A percentile compares a stretch with the other conserved stretches of the same genome.
These are phyloP conservation scores for Callopanchax toddi DNA, from an alignment of 2,113 vertebrate genomes.

Conservation along the genomic window DNA sequence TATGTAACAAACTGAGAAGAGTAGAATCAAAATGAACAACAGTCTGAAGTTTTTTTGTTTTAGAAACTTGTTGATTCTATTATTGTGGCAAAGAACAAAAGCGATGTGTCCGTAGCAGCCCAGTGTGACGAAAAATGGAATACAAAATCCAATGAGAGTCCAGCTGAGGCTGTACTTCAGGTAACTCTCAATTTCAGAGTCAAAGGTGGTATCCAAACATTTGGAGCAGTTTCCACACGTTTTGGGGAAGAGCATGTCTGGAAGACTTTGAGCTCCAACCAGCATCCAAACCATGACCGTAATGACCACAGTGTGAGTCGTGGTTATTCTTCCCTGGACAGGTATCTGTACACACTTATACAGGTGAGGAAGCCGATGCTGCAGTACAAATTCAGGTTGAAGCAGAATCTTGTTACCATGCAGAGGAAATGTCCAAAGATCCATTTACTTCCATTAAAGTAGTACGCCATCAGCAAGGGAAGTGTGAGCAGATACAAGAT, in stretches of 20 bases:
- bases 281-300: conserved; percentile 72
- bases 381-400: conserved; percentile 85
- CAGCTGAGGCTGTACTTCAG: conserved; percentile 70
- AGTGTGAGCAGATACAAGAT: conserved; percentile 82
- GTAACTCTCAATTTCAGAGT: conserved; percentile 31
- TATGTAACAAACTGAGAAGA: conserved; percentile 84
- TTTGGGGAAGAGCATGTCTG: conserved; percentile 78
- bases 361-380: conserved; percentile 87
- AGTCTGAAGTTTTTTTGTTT: conserved; percentile 76
- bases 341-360: conserved; percentile 86
- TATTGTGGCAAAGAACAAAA: conserved; percentile 63
- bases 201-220: conserved; percentile 75
- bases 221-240: fast-evolving
- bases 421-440: conserved; percentile 80
- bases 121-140: conserved; percentile 79
- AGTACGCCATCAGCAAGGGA: conserved; percentile 82
- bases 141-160: conserved; percentile 76
- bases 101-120: conserved; percentile 82
- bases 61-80: conserved; percentile 58
- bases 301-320: conserved; percentile 33
- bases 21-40: conserved; percentile 76
- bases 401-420: conserved; percentile 77
- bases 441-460: conserved; percentile 70
- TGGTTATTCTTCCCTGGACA: conserved; percentile 79
- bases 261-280: conserved; percentile 75